phyloP scores from a whole-genome alignment of 2,888 invertebrate genomes.

The Agrilus biguttatus region DNA sequence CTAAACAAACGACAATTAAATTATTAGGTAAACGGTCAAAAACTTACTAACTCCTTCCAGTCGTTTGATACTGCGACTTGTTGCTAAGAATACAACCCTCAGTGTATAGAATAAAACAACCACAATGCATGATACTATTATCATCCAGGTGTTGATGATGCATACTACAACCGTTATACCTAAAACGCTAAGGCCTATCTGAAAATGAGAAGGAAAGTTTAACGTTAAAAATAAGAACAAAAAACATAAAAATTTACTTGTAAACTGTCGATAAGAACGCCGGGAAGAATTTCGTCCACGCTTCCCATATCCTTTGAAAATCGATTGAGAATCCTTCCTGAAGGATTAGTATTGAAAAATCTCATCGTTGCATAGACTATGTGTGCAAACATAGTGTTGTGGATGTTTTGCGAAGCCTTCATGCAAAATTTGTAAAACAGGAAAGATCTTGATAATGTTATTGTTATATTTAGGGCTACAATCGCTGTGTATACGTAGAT shows the following conservation, averaged over 20 bases:
- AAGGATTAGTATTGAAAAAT: constrained; percentile 13
- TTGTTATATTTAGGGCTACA: constrained; percentile 11
- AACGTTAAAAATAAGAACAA: not conserved
- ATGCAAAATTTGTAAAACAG: constrained; percentile 15
- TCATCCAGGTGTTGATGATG: constrained; percentile 48
- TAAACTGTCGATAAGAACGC: constrained; percentile 10
- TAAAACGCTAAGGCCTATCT: constrained; percentile 43
- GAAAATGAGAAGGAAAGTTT: constrained; percentile 10
- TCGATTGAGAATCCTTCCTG: constrained; percentile 16
- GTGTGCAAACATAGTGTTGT: constrained; percentile 10
- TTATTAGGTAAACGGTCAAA: not conserved
- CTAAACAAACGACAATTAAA: not conserved
- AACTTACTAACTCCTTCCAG: constrained; percentile 42
- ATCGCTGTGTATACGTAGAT: constrained; percentile 12
- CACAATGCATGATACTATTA: constrained; percentile 46
- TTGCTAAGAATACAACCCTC: constrained; percentile 48
- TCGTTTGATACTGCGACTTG: constrained; percentile 54
- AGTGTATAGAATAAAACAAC: constrained; percentile 44
- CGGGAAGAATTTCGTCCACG: constrained; percentile 15
- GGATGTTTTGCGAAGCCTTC: constrained; percentile 15
- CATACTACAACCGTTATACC: constrained; percentile 59
- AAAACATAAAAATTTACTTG: constrained; percentile 7
- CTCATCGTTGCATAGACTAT: constrained; percentile 13
- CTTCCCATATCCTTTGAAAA: constrained; percentile 16
- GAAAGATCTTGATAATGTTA: constrained; percentile 14